These are phyloP conservation scores for Pocillopora grandis DNA, from an alignment of 92 coral and sea anemone genomes.

Conservation along the genomic window DNA sequence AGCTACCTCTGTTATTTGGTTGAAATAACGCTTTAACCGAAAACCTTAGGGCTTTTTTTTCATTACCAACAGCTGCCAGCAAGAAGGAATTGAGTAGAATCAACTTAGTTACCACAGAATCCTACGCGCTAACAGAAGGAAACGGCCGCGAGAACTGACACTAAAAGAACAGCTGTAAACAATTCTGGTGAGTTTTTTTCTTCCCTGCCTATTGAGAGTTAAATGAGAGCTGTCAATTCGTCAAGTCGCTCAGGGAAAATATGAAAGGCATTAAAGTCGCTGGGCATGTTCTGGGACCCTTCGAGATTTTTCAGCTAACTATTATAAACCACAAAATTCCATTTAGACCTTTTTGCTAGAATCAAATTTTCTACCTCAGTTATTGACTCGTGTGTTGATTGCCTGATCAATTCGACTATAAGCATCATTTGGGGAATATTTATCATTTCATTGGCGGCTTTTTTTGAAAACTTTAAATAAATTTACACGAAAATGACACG, in stretches of 20 bases:
- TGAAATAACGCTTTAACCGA: slow-evolving; percentile 7
- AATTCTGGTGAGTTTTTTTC: too few relatives aligned
- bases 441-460: background rate
- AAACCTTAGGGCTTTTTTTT: slow-evolving; percentile 14
- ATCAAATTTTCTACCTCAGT: background rate
- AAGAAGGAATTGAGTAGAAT: slow-evolving; percentile 1
- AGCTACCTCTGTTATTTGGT: background rate
- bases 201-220: too few relatives aligned
- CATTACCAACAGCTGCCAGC: slow-evolving; percentile 14
- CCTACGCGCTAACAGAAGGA: background rate
- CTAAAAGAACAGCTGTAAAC: background rate
- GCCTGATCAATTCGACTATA: background rate
- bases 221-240: too few relatives aligned
- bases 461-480: slow-evolving; percentile 5
- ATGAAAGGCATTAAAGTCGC: background rate
- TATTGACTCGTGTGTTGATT: background rate
- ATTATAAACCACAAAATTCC: too few relatives aligned
- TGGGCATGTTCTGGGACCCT: background rate
- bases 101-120: background rate
- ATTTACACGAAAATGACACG: slow-evolving; percentile 7
- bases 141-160: background rate
- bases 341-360: background rate
- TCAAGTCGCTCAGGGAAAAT: background rate
- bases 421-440: background rate
- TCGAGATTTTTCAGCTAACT: too few relatives aligned